These are phyloP conservation scores for Mechanitis messenoides DNA, from an alignment of 2,888 invertebrate species.

Conservation along the genomic window DNA sequence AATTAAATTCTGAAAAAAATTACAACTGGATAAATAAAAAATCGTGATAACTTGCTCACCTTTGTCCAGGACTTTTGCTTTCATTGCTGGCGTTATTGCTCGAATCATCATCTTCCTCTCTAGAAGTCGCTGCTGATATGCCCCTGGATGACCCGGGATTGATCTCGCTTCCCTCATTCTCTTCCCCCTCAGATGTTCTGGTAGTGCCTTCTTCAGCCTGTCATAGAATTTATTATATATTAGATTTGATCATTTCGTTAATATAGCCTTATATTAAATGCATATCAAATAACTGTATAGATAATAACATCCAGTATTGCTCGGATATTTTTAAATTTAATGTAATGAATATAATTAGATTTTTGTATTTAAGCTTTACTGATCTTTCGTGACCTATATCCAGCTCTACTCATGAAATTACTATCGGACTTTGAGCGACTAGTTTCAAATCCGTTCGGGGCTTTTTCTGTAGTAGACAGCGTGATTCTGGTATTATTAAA, in stretches of 20 bases:
- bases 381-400: too few relatives aligned
- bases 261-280: too few relatives aligned
- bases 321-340: too few relatives aligned
- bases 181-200: conserved; percentile 63
- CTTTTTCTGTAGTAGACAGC: too few relatives aligned
- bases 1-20: not conserved
- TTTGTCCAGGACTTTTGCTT: conserved; percentile 82
- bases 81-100: conserved; percentile 82
- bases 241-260: not conserved
- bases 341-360: too few relatives aligned
- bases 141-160: conserved; percentile 64
- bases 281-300: too few relatives aligned
- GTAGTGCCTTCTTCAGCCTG: conserved; percentile 73
- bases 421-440: too few relatives aligned
- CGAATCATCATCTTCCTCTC: conserved; percentile 83
- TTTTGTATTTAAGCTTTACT: too few relatives aligned
- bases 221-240: conserved; percentile 28
- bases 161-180: conserved; percentile 63
- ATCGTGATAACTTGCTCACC: conserved; percentile 57
- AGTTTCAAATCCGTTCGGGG: too few relatives aligned
- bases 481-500: too few relatives aligned
- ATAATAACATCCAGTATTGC: too few relatives aligned
- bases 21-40: not conserved
- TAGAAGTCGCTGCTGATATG: conserved; percentile 79
- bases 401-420: too few relatives aligned